A percentile compares a stretch with the other conserved stretches of the same genome.
Evolutionary conservation across 2,888 invertebrate genomes (phyloP).

Genomic region (Philopedon plagiatum): DNA sequence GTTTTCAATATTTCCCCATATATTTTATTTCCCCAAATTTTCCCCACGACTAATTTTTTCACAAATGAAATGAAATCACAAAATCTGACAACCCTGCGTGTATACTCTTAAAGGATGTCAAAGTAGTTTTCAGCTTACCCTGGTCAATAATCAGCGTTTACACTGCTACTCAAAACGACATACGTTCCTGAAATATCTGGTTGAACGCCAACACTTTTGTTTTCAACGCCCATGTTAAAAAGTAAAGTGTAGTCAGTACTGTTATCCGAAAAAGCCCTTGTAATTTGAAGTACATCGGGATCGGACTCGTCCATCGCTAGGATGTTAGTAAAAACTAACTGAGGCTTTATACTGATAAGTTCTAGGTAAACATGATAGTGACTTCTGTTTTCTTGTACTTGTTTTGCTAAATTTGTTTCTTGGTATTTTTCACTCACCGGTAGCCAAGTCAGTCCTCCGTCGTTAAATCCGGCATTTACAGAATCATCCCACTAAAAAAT

Average conservation of each 20-base stretch:
- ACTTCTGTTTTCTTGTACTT: constrained; percentile 61
- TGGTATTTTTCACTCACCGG: constrained; percentile 76
- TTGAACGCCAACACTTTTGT: constrained; percentile 1
- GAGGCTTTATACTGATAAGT: constrained; percentile 53
- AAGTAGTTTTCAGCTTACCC: no score
- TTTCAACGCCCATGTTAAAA: constrained; percentile 24
- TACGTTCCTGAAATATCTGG: not conserved
- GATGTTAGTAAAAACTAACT: constrained; percentile 69
- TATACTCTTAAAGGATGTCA: no score
- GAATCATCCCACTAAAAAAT: constrained; percentile 80
- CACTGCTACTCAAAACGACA: constrained; percentile 24
- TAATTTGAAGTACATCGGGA: constrained; percentile 1
- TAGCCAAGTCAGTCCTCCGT: constrained; percentile 74
- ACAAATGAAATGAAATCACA: no score
- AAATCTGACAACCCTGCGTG: no score
- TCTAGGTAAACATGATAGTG: constrained; percentile 35
- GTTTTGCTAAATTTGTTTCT: constrained; percentile 72
- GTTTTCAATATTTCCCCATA: no score
- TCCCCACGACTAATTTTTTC: no score
- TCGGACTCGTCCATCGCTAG: not conserved
- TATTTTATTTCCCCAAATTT: no score
- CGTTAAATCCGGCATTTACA: constrained; percentile 72
- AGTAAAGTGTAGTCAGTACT: constrained; percentile 7
- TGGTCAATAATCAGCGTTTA: constrained; percentile 16
- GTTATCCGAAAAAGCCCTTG: constrained; percentile 30